Evolutionary conservation across 2,113 vertebrate species (phyloP).

Genomic region (Cavia porcellus): DNA sequence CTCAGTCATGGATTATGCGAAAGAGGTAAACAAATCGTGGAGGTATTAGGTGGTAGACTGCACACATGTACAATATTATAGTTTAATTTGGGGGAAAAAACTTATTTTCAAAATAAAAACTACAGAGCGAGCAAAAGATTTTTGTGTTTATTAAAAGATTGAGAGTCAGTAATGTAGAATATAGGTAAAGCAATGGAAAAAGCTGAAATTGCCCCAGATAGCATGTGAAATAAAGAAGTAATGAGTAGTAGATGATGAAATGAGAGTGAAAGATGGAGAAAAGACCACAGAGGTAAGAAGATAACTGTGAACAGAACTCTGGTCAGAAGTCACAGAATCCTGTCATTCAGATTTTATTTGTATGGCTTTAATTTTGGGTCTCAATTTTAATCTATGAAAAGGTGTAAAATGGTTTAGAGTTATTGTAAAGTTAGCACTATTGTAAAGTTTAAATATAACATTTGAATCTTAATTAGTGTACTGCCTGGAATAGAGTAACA

Average conservation of each 20-base stretch:
- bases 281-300: neutral
- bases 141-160: slow-evolving; percentile 27
- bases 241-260: neutral
- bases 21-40: neutral
- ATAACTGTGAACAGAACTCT: neutral
- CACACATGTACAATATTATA: neutral
- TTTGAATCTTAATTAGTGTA: slow-evolving; percentile 2
- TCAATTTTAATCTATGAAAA: slow-evolving; percentile 38
- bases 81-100: neutral
- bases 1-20: neutral
- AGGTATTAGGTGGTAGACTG: neutral
- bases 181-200: neutral
- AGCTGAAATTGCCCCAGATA: neutral
- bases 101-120: slow-evolving; percentile 20
- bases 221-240: neutral
- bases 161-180: neutral
- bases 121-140: neutral
- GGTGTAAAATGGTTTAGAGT: neutral
- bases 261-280: neutral
- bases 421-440: neutral
- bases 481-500: neutral
- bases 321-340: neutral
- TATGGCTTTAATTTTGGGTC: slow-evolving; percentile 32
- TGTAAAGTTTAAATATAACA: neutral
- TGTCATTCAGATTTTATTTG: neutral